Conservation (phyloP, 2,888 invertebrate species). For the Conomelus anceps region DNA sequence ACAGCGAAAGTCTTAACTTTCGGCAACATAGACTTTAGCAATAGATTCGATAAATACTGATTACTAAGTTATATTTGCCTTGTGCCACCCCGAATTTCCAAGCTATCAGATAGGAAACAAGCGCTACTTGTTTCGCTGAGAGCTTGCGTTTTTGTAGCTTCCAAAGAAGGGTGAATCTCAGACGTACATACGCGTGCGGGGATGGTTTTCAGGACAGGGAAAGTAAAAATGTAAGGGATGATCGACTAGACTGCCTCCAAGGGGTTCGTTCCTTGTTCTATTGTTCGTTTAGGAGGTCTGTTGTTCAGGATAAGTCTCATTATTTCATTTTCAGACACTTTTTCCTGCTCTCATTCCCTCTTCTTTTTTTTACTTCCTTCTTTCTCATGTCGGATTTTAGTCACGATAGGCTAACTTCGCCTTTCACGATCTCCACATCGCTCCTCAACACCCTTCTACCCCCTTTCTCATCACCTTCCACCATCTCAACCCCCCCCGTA, state of each 20-base stretch:
- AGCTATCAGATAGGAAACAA: background rate
- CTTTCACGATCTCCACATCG: background rate
- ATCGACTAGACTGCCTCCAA: too few relatives aligned
- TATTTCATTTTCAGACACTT: slow-evolving; percentile 11
- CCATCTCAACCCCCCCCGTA: background rate
- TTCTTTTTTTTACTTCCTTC: background rate
- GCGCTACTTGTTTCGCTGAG: background rate
- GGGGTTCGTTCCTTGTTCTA: background rate
- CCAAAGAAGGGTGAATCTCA: background rate
- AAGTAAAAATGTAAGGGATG: background rate
- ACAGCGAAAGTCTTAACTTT: background rate
- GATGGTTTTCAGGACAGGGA: background rate
- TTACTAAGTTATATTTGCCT: background rate
- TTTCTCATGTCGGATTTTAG: background rate
- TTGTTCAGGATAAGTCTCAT: background rate
- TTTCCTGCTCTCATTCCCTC: background rate
- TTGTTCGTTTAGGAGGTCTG: background rate
- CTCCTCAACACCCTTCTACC: background rate
- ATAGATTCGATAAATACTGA: background rate
- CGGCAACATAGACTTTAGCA: background rate
- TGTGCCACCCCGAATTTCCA: background rate
- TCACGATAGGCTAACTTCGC: too few relatives aligned
- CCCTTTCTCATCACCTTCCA: background rate
- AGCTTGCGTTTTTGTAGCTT: background rate
- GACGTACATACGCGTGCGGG: too few relatives aligned